Evolutionary conservation across 2,888 invertebrate species (phyloP).

Genomic region (Amphimallon solstitiale): DNA sequence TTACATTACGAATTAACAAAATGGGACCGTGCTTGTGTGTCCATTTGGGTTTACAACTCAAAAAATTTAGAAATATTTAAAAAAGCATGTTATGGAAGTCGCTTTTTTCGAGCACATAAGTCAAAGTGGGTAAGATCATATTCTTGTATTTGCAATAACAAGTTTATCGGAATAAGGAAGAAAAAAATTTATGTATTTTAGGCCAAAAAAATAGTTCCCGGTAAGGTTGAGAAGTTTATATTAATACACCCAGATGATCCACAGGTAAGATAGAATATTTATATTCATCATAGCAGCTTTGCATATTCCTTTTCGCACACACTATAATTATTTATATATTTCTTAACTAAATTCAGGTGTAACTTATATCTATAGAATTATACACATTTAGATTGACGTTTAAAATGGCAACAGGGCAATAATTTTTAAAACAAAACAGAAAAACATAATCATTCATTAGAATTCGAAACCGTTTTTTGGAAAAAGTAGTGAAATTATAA

Average conservation of each 20-base stretch:
- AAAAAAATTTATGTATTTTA: constrained; percentile 4
- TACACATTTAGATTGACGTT: too few relatives aligned
- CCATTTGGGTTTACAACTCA: not conserved
- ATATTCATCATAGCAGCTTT: too few relatives aligned
- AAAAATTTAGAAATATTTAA: constrained; percentile 4
- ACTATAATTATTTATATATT: too few relatives aligned
- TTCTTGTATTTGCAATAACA: not conserved
- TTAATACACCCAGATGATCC: not conserved
- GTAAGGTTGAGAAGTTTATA: not conserved
- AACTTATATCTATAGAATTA: too few relatives aligned
- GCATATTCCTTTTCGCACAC: too few relatives aligned
- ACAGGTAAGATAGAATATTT: constrained; percentile 1
- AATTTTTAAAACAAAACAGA: too few relatives aligned
- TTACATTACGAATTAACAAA: not conserved
- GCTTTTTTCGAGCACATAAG: not conserved
- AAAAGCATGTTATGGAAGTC: not conserved
- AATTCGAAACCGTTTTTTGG: too few relatives aligned
- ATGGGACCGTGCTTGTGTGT: not conserved
- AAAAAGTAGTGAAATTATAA: too few relatives aligned
- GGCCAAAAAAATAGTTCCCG: not conserved
- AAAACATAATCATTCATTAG: too few relatives aligned
- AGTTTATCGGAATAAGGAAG: not conserved
- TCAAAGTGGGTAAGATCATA: constrained; percentile 3
- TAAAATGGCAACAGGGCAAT: too few relatives aligned
- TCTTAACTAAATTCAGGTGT: too few relatives aligned